Base-by-base conservation (phyloP, 2,797 vertebrate species). In the Sebastes glaucus region DNA sequence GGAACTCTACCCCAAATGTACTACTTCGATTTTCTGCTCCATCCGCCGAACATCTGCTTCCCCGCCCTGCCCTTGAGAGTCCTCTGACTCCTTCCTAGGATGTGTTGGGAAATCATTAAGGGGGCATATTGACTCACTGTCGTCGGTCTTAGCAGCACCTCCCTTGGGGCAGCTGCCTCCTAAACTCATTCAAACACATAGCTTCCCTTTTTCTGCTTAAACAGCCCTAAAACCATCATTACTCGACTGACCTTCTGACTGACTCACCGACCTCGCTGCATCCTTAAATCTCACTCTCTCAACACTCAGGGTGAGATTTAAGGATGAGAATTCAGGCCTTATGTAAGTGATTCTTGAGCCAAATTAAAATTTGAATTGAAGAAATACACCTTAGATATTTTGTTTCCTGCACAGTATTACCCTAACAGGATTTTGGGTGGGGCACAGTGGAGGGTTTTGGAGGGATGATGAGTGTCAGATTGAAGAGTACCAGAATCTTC, bases 401-500 rank as follows among this genome's bases (percentile, higher is more conserved):
- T 75, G 33, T 23, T 23, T 28, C 52, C 42, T 61, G 73, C 66
- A 60, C 38, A 71, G 64, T 53, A 28, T 65, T 22, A 71, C 14
- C 64, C 77, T 32, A 65, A 82, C 72, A 83, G 86, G 66, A 87
- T 88, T 92, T 92, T 87, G 93, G 94, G 93, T 94, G 94, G 93
- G 94, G 94, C 94, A 89, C 80, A 46, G 73, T 71, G 71, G 83
- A 83, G 84, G 78, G 74, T 90, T 92, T 90, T 87, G 72, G 78
- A 79, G 64, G 82, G 86, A 87, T 87, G 88, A 74, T 72, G 82
- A 80, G 81, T 68, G 82, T 88, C 86, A 87, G 74, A 80, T 61
- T 81, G 78, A 87, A 22, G 78, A 66, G 82, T 4, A 33, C 13
- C 28, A 14, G 57, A 5, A 1, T 33, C 53, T 82, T 79, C 7